Conservation (phyloP, 2,888 invertebrate species). For the Erynnis tages region DNA sequence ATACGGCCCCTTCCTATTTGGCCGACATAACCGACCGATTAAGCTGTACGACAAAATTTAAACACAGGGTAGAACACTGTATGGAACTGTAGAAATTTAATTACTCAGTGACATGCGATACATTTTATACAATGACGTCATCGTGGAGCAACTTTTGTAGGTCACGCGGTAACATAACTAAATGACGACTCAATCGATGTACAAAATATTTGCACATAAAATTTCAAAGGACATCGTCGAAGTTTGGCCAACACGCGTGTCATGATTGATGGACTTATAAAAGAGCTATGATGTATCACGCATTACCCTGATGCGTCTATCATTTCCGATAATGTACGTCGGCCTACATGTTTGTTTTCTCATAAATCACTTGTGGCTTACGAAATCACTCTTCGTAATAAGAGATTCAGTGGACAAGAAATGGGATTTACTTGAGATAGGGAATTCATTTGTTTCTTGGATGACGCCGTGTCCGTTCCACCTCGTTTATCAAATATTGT, state of each 20-base stretch:
- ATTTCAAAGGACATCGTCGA: not conserved
- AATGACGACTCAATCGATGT: too few relatives aligned
- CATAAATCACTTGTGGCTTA: constrained; percentile 16
- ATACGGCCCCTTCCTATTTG: too few relatives aligned
- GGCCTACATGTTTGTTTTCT: constrained; percentile 7
- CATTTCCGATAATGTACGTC: constrained; percentile 7
- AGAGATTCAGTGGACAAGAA: too few relatives aligned
- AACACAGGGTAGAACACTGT: too few relatives aligned
- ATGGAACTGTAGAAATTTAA: too few relatives aligned
- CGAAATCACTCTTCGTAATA: not conserved
- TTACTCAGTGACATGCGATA: too few relatives aligned
- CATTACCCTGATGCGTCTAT: constrained; percentile 18
- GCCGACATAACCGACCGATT: too few relatives aligned
- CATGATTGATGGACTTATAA: constrained; percentile 23
- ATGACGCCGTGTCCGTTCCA: not conserved
- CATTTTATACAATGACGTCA: too few relatives aligned
- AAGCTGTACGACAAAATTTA: too few relatives aligned
- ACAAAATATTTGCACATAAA: too few relatives aligned
- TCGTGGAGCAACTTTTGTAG: too few relatives aligned
- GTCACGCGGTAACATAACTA: too few relatives aligned
- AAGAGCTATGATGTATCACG: constrained; percentile 17
- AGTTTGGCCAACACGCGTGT: not conserved
- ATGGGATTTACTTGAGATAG: constrained; percentile 2
- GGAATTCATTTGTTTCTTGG: constrained; percentile 2
- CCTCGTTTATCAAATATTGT: constrained; percentile 1